Base-by-base conservation (phyloP, 1,140 invertebrate genomes). In the Nasonia vitripennis region DNA sequence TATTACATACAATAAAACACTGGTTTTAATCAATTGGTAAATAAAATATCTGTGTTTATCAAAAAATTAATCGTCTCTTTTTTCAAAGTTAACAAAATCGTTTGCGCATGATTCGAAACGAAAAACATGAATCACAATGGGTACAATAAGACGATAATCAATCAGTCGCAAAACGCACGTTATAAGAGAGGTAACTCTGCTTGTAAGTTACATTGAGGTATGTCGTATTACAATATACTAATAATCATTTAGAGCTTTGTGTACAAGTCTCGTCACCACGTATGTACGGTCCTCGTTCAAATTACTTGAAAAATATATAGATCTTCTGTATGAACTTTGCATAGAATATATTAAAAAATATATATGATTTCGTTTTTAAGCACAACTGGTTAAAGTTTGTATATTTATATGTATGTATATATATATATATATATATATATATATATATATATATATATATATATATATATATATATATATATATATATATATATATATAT, bases 131-230 rank as follows among this genome's bases (percentile, higher is more conserved):
- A 84, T 78, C 82, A 84, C 82, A 78, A 78, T 70, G 51, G 73
- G 37, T 78, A 84, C 34, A 51, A 51, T 51, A 51, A 74, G 34
- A 84, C 62, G 67, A 27, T 78, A 23, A 73, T 79, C 27, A 41
- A 85, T 81, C 73, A 81, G 78, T 81, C 71, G 85, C 90, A 89
- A 91, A 62, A 91, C 86, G 88, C 88, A 91, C 86, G 86, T 87
- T 82, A 87, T 77, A 86, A 87, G 86, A 87, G 89, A 87, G 89
- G 87, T 93, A 91, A 91, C 89, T 62, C 17, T 89, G 88, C 83
- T 88, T 86, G 89, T 87, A 75, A 87, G 86, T 88, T 84, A 88
- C 88, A 88, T 87, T 92, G 92, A 93, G 92, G 92, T 93, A 93
- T 92, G 89, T 93, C 90, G 89, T 92, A 62, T 71, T 92, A 91